Conservation (phyloP, 2,797 vertebrate species). For the Crypturellus tataupa region DNA sequence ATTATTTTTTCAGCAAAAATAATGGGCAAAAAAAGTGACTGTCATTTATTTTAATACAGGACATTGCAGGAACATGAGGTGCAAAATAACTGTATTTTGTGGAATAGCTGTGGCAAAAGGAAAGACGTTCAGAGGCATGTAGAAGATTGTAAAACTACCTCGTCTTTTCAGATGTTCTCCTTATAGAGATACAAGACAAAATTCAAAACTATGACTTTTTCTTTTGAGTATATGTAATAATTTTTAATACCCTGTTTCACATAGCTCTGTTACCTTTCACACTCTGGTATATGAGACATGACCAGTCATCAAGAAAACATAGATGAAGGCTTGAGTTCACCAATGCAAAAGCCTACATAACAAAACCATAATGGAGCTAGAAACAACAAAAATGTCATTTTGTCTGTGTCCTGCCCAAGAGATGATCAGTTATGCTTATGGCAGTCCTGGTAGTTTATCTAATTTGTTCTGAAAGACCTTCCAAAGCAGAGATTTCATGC, state of each 20-base stretch:
- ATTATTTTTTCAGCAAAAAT: neutral
- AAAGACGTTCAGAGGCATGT: neutral
- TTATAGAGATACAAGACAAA: neutral
- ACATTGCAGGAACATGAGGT: neutral
- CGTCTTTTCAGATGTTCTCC: neutral
- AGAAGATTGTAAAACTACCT: neutral
- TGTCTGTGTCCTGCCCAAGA: neutral
- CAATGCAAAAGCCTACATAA: neutral
- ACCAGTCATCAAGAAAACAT: neutral
- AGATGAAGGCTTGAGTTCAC: neutral
- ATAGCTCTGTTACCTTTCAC: neutral
- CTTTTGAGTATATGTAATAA: neutral
- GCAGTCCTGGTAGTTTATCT: neutral
- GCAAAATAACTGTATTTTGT: neutral
- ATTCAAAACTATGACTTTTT: neutral
- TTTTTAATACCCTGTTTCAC: neutral
- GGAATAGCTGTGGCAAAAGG: neutral
- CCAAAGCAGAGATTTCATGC: neutral
- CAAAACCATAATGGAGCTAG: fast-evolving
- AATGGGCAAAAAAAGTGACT: neutral
- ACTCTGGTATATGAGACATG: neutral
- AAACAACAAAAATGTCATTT: neutral
- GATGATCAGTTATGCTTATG: neutral
- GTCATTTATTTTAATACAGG: neutral
- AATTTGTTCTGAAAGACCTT: neutral